Evolutionary conservation across 2,797 vertebrate species (phyloP).

Genomic region (Lacerta viridis): DNA sequence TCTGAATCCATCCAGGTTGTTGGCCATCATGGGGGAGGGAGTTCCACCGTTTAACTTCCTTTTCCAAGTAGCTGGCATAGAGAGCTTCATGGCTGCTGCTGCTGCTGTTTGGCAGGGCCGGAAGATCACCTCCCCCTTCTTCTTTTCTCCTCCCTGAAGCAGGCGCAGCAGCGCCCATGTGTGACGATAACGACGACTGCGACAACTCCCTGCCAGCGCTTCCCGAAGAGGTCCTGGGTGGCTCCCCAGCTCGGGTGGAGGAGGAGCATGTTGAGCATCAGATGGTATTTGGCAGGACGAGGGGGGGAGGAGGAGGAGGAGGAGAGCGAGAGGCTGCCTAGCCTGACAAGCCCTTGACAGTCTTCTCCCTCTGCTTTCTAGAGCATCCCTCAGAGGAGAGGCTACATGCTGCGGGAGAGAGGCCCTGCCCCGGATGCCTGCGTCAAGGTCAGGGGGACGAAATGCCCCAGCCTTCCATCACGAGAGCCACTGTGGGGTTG

Average conservation of each 20-base stretch:
- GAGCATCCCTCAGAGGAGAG: not conserved
- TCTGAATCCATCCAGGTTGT: too few relatives aligned
- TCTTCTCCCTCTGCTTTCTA: not conserved
- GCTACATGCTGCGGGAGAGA: constrained; percentile 75
- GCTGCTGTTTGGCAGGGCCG: not conserved
- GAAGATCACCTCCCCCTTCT: not conserved
- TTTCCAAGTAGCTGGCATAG: too few relatives aligned
- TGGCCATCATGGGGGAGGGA: too few relatives aligned
- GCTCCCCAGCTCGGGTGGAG: not conserved
- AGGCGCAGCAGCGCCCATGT: not conserved
- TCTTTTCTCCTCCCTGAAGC: accelerated
- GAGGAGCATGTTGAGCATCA: constrained; percentile 73
- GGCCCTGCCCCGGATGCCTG: constrained; percentile 37
- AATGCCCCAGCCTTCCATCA: accelerated
- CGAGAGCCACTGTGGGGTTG: too few relatives aligned
- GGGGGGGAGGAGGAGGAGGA: not conserved
- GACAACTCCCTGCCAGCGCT: constrained; percentile 61
- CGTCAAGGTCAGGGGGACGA: not conserved
- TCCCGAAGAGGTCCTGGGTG: constrained; percentile 67
- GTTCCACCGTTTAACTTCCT: too few relatives aligned
- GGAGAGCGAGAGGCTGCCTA: too few relatives aligned
- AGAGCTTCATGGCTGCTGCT: accelerated
- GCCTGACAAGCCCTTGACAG: accelerated
- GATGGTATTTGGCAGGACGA: constrained; percentile 73
- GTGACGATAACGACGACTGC: not conserved